Conservation (phyloP, 2,888 invertebrate species). For the Geotrupes spiniger region DNA sequence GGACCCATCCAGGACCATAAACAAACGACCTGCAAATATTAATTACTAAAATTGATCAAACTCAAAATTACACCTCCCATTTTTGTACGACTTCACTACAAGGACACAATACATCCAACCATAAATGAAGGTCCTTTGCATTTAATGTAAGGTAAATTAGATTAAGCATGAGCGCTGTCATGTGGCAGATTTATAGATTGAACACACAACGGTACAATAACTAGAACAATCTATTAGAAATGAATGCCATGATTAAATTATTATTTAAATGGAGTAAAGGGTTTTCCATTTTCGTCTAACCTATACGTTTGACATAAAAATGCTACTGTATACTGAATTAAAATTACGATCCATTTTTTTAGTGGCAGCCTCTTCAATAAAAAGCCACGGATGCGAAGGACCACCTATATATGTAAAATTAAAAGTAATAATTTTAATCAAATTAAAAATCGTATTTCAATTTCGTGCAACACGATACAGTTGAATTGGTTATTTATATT, state of each 20-base stretch:
- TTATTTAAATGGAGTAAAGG: slow-evolving; percentile 76
- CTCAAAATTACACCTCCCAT: slow-evolving; percentile 63
- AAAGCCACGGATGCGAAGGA: slow-evolving; percentile 97
- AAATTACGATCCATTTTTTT: slow-evolving; percentile 97
- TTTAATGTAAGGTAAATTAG: slow-evolving; percentile 94
- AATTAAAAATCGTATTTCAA: too few species aligned
- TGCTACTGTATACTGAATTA: slow-evolving; percentile 96
- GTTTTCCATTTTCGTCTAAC: slow-evolving; percentile 98
- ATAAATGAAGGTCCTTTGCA: slow-evolving; percentile 96
- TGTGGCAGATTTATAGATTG: slow-evolving; percentile 95
- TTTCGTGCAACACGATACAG: too few species aligned
- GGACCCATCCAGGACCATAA: slow-evolving; percentile 98
- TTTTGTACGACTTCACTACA: slow-evolving; percentile 92
- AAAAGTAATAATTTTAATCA: not conserved
- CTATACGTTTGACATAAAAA: slow-evolving; percentile 97
- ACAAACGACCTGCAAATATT: slow-evolving; percentile 73
- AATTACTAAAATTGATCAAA: slow-evolving; percentile 18
- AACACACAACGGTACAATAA: slow-evolving; percentile 84
- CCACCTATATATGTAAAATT: slow-evolving; percentile 60
- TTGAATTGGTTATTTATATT: not conserved
- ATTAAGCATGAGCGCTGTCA: slow-evolving; percentile 90
- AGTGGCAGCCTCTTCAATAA: slow-evolving; percentile 96
- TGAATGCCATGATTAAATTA: not conserved
- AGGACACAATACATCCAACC: slow-evolving; percentile 97
- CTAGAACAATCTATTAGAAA: slow-evolving; percentile 8